Evolutionary conservation across 2,797 vertebrate genomes (phyloP).

Genomic region (Tangara arthus): DNA sequence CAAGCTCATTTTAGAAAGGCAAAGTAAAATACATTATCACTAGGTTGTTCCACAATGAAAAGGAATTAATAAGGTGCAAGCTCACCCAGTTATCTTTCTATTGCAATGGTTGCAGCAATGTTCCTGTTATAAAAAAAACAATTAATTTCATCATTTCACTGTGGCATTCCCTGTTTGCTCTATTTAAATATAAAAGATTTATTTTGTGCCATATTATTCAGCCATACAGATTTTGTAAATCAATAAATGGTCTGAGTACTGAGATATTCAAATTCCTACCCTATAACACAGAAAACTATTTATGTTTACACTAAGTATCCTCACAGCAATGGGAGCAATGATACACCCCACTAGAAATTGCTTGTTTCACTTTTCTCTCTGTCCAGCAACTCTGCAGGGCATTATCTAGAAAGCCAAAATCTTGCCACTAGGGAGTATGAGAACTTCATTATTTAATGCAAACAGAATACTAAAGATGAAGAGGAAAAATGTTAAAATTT

Average conservation of each 20-base stretch:
- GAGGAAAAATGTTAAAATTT: not conserved
- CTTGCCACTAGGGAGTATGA: not conserved
- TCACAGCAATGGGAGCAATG: conserved; percentile 72
- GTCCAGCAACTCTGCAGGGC: not conserved
- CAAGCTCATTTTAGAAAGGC: not conserved
- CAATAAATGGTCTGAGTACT: not conserved
- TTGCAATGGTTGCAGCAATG: not conserved
- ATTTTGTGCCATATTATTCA: not conserved
- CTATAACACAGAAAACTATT: not conserved
- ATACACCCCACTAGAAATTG: conserved; percentile 76
- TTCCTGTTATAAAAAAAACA: not conserved
- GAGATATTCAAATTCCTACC: not conserved
- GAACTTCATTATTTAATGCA: not conserved
- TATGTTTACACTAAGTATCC: conserved; percentile 52
- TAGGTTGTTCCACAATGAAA: not conserved
- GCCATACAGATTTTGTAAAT: not conserved
- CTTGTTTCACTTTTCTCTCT: not conserved
- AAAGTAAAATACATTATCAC: conserved; percentile 5
- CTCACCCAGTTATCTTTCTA: not conserved
- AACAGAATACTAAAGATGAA: not conserved
- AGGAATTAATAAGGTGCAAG: not conserved
- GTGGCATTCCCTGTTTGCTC: not conserved
- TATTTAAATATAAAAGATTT: not conserved
- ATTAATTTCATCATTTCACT: not conserved
- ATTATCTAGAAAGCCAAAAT: not conserved